Base-by-base conservation (phyloP, 23 tunicate genomes). In the Halocynthia roretzi region DNA sequence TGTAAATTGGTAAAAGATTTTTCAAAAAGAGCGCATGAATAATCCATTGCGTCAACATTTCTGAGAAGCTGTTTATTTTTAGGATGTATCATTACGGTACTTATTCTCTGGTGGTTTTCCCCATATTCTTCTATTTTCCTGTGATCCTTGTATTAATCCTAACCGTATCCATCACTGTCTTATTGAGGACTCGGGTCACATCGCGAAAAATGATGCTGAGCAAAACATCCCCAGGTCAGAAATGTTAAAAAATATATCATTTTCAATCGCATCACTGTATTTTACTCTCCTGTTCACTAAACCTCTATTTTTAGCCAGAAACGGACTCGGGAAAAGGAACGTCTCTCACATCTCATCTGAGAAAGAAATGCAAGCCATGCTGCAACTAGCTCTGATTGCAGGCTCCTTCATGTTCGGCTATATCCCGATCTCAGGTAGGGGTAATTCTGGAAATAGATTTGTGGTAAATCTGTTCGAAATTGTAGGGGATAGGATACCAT, bases 41-140 rank as follows among this genome's bases (percentile, higher is more conserved):
- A 31, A 31, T 31, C 44, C 44, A 31, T 31, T 31, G 44, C 4
- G 44, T 31, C 44, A 0, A n/a, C n/a, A n/a, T n/a, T n/a, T n/a
- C n/a, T n/a, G n/a, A 31, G 44, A 31, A 31, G 44, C 44, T 4
- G 44, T 31, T 31, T 31, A 31, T 65, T 54, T 75, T 55, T 19
- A 75, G 93, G 50, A 14, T 71, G 50, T 61, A 82, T 6, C 70
- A 62, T 15, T 87, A 87, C 61, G 21, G 44, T 8, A 11, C 68
- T 6, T 87, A 82, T 71, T 83, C 72, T 23, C 48, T 55, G 52
- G 53, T 87, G 10, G 75, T 65, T 6, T 82, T 71, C 52, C 76
- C 93, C 5, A 69, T 87, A 12, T 87, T 87, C 57, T 68, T 87
- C 51, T 87, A 77, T 55, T 53, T 77, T 19, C 93, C 93, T 21